Conservation (phyloP, 2,888 invertebrate species). For the Odontomyia ornata region DNA sequence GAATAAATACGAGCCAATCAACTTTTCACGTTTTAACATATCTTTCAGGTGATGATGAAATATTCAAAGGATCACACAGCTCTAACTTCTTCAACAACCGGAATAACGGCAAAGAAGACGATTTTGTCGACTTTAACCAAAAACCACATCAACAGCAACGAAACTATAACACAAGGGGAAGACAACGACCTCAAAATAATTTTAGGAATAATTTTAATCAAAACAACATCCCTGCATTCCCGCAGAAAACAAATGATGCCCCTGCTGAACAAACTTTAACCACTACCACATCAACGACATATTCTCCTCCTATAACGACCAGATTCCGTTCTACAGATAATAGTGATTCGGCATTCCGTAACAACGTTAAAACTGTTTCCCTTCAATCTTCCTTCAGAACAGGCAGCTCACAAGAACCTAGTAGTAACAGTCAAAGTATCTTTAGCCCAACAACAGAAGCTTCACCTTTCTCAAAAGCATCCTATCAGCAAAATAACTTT, state of each 20-base stretch:
- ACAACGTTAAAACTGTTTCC: constrained; percentile 58
- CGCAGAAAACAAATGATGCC: constrained; percentile 44
- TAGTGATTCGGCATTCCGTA: constrained; percentile 52
- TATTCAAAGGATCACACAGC: constrained; percentile 76
- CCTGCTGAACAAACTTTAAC: constrained; percentile 38
- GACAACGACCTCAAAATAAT: constrained; percentile 59
- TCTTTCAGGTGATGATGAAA: constrained; percentile 66
- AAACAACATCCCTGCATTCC: constrained; percentile 44
- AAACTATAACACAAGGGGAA: constrained; percentile 56
- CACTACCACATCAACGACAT: constrained; percentile 44
- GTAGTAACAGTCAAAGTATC: constrained; percentile 53
- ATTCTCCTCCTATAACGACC: constrained; percentile 34
- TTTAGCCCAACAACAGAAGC: constrained; percentile 53
- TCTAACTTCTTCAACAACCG: constrained; percentile 79
- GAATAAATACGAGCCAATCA: not conserved
- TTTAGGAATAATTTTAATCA: constrained; percentile 54
- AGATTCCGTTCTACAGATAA: constrained; percentile 42
- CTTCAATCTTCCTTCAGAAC: constrained; percentile 60
- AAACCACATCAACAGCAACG: constrained; percentile 51
- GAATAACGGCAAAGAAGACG: constrained; percentile 69
- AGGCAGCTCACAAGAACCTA: constrained; percentile 54
- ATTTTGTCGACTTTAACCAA: constrained; percentile 65
- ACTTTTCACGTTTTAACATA: constrained; percentile 45
- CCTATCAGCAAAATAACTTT: constrained; percentile 55
- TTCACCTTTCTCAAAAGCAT: constrained; percentile 54